These are phyloP conservation scores for Heliconius ismenius DNA, from an alignment of 2,888 invertebrate species.

Conservation along the genomic window DNA sequence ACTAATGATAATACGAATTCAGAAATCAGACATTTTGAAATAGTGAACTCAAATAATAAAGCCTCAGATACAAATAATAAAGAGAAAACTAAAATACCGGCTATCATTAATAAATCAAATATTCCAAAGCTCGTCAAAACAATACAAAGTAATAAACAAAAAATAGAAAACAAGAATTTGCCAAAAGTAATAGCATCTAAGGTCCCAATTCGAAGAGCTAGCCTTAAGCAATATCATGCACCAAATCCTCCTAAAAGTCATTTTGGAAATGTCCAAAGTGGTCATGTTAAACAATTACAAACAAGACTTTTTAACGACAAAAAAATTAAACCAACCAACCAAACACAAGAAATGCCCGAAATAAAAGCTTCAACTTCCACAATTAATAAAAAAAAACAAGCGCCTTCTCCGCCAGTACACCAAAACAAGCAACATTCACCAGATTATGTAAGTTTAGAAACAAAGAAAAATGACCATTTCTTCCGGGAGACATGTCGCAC, in stretches of 20 bases:
- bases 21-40: slow-evolving; percentile 17
- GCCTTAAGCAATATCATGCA: slow-evolving; percentile 69
- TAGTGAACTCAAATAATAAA: neutral
- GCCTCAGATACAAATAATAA: neutral
- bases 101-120: slow-evolving; percentile 59
- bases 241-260: slow-evolving; percentile 75
- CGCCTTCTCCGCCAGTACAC: slow-evolving; percentile 63
- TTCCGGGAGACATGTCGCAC: slow-evolving; percentile 84
- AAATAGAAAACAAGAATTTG: slow-evolving; percentile 59
- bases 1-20: neutral
- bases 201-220: slow-evolving; percentile 69
- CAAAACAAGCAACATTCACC: slow-evolving; percentile 55
- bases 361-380: slow-evolving; percentile 64
- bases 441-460: slow-evolving; percentile 49
- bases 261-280: slow-evolving; percentile 74
- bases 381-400: slow-evolving; percentile 64
- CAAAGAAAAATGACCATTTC: slow-evolving; percentile 72
- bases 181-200: slow-evolving; percentile 69
- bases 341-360: slow-evolving; percentile 49
- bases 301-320: slow-evolving; percentile 69
- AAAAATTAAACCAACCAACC: slow-evolving; percentile 49
- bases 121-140: slow-evolving; percentile 72
- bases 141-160: slow-evolving; percentile 59
- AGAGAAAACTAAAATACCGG: slow-evolving; percentile 19
- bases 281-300: slow-evolving; percentile 76